Evolutionary conservation across 2,888 invertebrate species (phyloP).

Genomic region (Pammene fasciana): DNA sequence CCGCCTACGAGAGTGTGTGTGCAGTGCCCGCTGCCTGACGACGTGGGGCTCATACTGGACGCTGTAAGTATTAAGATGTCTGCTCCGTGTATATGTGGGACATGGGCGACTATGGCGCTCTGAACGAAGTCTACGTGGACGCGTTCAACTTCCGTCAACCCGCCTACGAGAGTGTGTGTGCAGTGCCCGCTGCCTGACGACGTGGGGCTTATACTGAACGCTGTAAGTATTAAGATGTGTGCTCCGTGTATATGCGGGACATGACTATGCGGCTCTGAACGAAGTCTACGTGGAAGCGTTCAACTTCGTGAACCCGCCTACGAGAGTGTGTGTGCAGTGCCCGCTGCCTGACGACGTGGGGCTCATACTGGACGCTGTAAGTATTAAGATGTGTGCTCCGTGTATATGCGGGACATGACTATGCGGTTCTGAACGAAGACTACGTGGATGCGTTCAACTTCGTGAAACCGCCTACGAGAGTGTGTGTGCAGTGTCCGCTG

Average conservation of each 20-base stretch:
- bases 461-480: conserved; percentile 87
- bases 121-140: conserved; percentile 65
- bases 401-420: too few relatives aligned
- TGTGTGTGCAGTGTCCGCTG: background rate
- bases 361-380: conserved; percentile 89
- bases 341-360: conserved; percentile 84
- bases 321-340: conserved; percentile 67
- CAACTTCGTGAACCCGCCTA: conserved; percentile 84
- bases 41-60: conserved; percentile 90
- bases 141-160: conserved; percentile 58
- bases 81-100: too few relatives aligned
- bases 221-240: conserved; percentile 71
- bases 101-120: too few relatives aligned
- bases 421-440: conserved; percentile 65
- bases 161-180: conserved; percentile 86
- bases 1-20: conserved; percentile 87
- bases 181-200: conserved; percentile 69
- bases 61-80: conserved; percentile 78
- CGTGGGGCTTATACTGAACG: conserved; percentile 90
- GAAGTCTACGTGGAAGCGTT: conserved; percentile 64
- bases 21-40: conserved; percentile 64
- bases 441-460: too few relatives aligned
- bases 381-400: conserved; percentile 46
- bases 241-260: too few relatives aligned
- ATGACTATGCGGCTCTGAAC: conserved; percentile 31